Conservation (phyloP, 1,140 invertebrate species). For the Triops cancriformis region DNA sequence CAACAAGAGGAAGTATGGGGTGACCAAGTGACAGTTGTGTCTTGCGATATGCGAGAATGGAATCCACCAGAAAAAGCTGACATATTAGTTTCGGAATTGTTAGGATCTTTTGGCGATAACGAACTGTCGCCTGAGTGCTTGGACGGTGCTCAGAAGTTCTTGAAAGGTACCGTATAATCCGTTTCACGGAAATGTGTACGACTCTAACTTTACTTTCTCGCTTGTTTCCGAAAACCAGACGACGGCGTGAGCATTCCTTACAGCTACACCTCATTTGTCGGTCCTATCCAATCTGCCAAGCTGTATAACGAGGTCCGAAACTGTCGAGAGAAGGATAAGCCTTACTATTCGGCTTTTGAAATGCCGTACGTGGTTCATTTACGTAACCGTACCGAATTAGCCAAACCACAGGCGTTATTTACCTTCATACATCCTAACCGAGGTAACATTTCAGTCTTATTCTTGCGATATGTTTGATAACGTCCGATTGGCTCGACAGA, state of each 20-base stretch:
- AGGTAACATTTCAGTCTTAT: conserved; percentile 36
- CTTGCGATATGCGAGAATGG: conserved; percentile 86
- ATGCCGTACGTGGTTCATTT: conserved; percentile 87
- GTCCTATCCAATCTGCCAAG: conserved; percentile 72
- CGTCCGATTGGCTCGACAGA: conserved; percentile 34
- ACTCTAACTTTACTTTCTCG: background rate
- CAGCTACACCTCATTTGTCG: conserved; percentile 82
- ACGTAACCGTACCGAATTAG: conserved; percentile 80
- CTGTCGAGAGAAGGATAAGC: conserved; percentile 52
- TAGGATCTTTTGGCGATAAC: conserved; percentile 98
- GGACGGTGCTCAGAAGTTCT: conserved; percentile 81
- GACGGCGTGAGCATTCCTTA: conserved; percentile 87
- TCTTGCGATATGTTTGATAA: background rate
- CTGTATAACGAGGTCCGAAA: conserved; percentile 59
- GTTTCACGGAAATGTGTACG: conserved; percentile 24
- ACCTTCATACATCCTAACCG: conserved; percentile 81
- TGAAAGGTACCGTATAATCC: conserved; percentile 54
- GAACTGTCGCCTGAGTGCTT: conserved; percentile 97
- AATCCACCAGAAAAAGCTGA: conserved; percentile 73
- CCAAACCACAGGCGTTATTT: conserved; percentile 68
- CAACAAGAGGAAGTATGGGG: conserved; percentile 69
- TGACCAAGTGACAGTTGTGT: conserved; percentile 62
- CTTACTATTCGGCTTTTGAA: conserved; percentile 58
- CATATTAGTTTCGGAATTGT: conserved; percentile 90
- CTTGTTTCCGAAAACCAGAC: conserved; percentile 40